Conservation (phyloP, 2,113 vertebrate species). For the Paraplagusia blochii region DNA sequence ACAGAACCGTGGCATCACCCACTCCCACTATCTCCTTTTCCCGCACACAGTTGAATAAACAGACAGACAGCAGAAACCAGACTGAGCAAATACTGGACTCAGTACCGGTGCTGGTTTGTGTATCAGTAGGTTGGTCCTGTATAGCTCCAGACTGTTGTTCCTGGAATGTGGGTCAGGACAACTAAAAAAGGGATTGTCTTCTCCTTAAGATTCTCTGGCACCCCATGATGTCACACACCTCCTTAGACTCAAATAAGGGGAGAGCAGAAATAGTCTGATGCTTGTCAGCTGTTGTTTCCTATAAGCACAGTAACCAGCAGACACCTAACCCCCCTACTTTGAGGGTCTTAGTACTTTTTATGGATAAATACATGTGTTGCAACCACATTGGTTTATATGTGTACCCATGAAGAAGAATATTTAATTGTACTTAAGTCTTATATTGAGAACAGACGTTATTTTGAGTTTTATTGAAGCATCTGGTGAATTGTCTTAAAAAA, state of each 20-base stretch:
- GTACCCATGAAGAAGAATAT: too few species aligned
- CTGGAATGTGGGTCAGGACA: conserved; percentile 5
- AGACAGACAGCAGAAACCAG: background rate
- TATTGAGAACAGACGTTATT: too few species aligned
- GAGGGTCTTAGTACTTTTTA: conserved; percentile 7
- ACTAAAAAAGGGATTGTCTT: conserved; percentile 9
- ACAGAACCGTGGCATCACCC: background rate
- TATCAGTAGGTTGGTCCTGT: background rate
- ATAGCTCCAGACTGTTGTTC: background rate
- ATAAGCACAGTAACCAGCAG: conserved; percentile 22
- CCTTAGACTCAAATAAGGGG: conserved; percentile 41
- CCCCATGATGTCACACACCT: conserved; percentile 26
- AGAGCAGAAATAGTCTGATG: conserved; percentile 55
- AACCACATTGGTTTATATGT: too few species aligned
- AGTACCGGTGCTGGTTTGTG: background rate
- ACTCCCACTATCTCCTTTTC: background rate
- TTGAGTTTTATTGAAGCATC: too few species aligned
- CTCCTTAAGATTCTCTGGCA: conserved; percentile 20
- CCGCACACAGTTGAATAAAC: background rate
- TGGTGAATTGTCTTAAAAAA: background rate
- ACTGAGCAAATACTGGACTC: background rate
- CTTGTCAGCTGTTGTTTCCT: conserved; percentile 60
- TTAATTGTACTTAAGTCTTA: too few species aligned
- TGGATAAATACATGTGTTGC: background rate
- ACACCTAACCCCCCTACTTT: background rate